Percentiles rank a stretch among this genome's conserved stretches.
phyloP scores from a whole-genome alignment of 2,888 invertebrate genomes.

The Eledone cirrhosa region DNA sequence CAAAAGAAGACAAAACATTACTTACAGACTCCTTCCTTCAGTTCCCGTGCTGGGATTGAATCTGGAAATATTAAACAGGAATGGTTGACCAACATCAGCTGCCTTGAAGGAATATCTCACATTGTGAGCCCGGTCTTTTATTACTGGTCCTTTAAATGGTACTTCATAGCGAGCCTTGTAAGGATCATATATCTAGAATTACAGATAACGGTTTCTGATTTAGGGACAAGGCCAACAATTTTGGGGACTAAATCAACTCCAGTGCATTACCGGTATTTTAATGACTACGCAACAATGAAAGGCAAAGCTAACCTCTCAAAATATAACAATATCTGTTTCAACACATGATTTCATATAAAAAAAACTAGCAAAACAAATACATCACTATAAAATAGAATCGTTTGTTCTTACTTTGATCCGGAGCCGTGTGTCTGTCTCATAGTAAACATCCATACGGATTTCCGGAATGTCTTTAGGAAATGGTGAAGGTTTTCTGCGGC shows the following conservation, averaged over 20 bases:
- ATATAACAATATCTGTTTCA: too few species aligned
- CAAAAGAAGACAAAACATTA: background rate
- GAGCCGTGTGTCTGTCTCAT: slow-evolving; percentile 44
- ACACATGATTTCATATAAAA: too few species aligned
- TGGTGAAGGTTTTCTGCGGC: slow-evolving; percentile 37
- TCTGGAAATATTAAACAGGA: slow-evolving; percentile 44
- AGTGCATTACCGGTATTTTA: too few species aligned
- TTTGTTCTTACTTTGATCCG: slow-evolving; percentile 45
- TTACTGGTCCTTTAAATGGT: slow-evolving; percentile 49
- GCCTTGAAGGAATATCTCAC: slow-evolving; percentile 45
- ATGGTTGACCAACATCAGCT: slow-evolving; percentile 45
- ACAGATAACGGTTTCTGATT: background rate
- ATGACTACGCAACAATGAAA: too few species aligned
- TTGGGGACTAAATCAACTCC: too few species aligned
- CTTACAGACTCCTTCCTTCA: slow-evolving; percentile 12
- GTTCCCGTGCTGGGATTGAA: slow-evolving; percentile 26
- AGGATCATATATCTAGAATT: slow-evolving; percentile 49
- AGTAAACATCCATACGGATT: slow-evolving; percentile 44
- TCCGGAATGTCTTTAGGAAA: slow-evolving; percentile 43
- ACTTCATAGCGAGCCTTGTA: slow-evolving; percentile 57
- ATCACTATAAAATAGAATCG: too few species aligned
- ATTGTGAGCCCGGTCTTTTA: slow-evolving; percentile 34
- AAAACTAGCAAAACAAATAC: too few species aligned
- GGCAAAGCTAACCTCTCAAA: too few species aligned
- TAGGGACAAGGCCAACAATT: too few species aligned